Evolutionary conservation across 2,888 invertebrate species (phyloP), one percentile per base, ranked within the genome.

Genomic region (Epinotia ramella): DNA sequence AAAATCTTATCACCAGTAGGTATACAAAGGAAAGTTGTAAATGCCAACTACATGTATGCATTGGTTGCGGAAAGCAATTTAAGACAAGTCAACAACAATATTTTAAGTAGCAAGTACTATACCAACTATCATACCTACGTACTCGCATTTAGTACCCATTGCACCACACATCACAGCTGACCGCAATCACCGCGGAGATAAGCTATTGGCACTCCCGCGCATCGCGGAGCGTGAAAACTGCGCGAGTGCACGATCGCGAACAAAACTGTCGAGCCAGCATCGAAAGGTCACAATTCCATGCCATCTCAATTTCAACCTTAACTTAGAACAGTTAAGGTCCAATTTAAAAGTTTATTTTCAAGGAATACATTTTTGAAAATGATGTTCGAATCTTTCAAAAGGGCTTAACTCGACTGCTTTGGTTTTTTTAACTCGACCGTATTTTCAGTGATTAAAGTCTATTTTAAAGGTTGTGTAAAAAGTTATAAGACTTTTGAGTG

Each of bases 201-300:
- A 63, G 73, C 76, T 66, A 71, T 60, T 67, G 33, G 66, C 59
- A 73, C 72, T 75, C 70, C 76, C 13, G 77, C 70, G 77, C 77
- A 65, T 33, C 76, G 76, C 70, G 49, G 33, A 70, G 77, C 76
- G 70, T 73, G 75, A 73, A 77, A 77, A 73, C 73, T 24, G 57
- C 75, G 70, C 59, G n/a, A 7, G 74, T 65, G 57, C 74, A 70
- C 69, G 69, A 70, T 20, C 33, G 65, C 70, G 46, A 60, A 28
- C 71, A 56, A 53, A 53, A 16, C 18, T 57, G 24, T n/a, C 20
- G 57, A 33, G 18, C 7, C 40, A 33, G 1, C 20, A 20, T 16
- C 12, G 18, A 56, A n/a, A 66, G 28, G 13, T 56, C 56, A 12
- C 40, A 67, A 33, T 7, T 56, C 13, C 3, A 20, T 20, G 13